Conservation (phyloP, 2,797 vertebrate genomes). For the Gallinago solitaria region DNA sequence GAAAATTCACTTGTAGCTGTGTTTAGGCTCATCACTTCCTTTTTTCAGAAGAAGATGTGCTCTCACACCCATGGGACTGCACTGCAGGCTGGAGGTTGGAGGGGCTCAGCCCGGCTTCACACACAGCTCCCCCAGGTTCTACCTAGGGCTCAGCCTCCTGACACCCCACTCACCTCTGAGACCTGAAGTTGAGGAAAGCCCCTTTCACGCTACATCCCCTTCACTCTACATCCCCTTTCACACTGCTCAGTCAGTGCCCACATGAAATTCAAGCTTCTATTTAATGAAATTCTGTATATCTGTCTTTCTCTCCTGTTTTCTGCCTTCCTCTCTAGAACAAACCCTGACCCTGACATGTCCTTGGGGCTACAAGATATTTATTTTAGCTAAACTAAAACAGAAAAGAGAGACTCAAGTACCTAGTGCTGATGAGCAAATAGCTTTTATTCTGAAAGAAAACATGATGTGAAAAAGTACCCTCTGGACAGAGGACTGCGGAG, state of each 20-base stretch:
- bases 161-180: background rate
- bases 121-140: background rate
- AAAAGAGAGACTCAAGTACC: background rate
- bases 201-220: background rate
- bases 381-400: background rate
- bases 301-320: background rate
- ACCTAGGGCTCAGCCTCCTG: background rate
- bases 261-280: background rate
- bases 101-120: background rate
- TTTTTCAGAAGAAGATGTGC: background rate
- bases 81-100: background rate
- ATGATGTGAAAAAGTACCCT: background rate
- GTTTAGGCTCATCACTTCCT: background rate
- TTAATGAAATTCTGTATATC: background rate
- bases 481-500: background rate
- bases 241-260: background rate
- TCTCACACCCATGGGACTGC: rapidly evolving
- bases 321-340: background rate
- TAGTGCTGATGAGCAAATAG: background rate
- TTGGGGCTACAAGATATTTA: background rate
- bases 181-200: background rate
- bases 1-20: background rate
- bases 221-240: background rate
- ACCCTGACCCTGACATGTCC: background rate
- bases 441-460: background rate